Base-by-base conservation (phyloP, 2,797 vertebrate genomes). In the Pelochelys cantorii region DNA sequence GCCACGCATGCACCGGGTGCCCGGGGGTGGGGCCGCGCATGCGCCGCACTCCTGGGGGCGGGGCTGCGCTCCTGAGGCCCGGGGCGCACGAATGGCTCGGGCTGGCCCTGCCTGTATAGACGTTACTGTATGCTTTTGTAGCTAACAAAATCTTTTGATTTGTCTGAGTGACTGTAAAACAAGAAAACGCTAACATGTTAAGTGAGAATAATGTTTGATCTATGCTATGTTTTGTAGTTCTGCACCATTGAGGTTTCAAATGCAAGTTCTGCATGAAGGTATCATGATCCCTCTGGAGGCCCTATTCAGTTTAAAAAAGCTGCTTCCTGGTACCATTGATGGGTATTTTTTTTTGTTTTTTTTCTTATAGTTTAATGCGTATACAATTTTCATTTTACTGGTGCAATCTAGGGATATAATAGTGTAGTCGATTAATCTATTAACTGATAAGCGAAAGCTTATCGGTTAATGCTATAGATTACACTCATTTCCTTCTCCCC, bases 171-270 rank as follows among this genome's bases (percentile, higher is more conserved):
- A 34, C 27, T 88, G 5, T 7, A 9, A 59, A 1, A 56, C 11
- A 15, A 56, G 31, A n/a, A 71, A 79, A 0, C 3, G 1, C 48
- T 79, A 53, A 13, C 15, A 10, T 17, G 12, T 12, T 57, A 0
- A 1, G 11, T 85, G 84, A 20, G 82, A 87, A 3, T 37, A 55
- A 12, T 0, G 11, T 22, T 20, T 4, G 1, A 57, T 23, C 83
- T 0, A 1, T 54, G 31, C 78, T 0, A 1, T 53, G 4, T 25
- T 85, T 57, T 62, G 34, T 71, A 0, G 78, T 85, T 52, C 62
- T 86, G 37, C 31, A 17, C 52, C 77, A 4, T 34, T 78, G 59
- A 12, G 1, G 1, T 74, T 53, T 83, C 15, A 31, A 60, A 55
- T 52, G 13, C 52, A 68, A 79, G 3, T 42, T 85, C 42, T 89